Conservation (phyloP, 2,888 invertebrate species). For the Sphaerophoria taeniata region DNA sequence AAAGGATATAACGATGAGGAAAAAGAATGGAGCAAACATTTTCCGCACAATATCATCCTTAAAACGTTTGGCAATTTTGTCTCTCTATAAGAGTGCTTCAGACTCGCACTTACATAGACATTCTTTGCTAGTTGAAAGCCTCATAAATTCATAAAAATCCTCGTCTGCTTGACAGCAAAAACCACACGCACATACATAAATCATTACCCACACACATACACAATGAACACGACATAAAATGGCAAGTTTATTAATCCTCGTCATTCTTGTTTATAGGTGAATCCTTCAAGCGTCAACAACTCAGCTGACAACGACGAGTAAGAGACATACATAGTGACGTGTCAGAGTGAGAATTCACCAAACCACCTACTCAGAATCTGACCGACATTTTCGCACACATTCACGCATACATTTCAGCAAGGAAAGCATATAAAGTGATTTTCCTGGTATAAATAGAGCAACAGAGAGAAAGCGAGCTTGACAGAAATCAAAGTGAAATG, state of each 20-base stretch:
- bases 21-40: slow-evolving; percentile 7
- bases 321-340: slow-evolving; percentile 24
- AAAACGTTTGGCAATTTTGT: slow-evolving; percentile 56
- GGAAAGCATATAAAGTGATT: not conserved
- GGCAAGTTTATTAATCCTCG: slow-evolving; percentile 68
- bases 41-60: slow-evolving; percentile 31
- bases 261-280: slow-evolving; percentile 69
- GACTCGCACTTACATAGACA: not conserved
- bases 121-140: slow-evolving; percentile 25
- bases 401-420: not conserved
- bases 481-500: slow-evolving; percentile 55
- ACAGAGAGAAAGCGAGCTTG: not conserved
- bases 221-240: slow-evolving; percentile 49
- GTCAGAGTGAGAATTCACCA: slow-evolving; percentile 17
- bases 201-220: slow-evolving; percentile 2
- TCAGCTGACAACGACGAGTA: slow-evolving; percentile 33
- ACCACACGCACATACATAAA: slow-evolving; percentile 30
- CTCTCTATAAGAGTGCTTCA: slow-evolving; percentile 21
- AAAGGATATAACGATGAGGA: slow-evolving; percentile 9
- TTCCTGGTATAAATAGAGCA: slow-evolving; percentile 1
- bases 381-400: not conserved
- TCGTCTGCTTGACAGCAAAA: slow-evolving; percentile 23
- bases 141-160: slow-evolving; percentile 46
- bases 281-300: slow-evolving; percentile 53
- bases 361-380: slow-evolving; percentile 1